Evolutionary conservation across 2,888 invertebrate genomes (phyloP).

Genomic region (Netelia virgata): DNA sequence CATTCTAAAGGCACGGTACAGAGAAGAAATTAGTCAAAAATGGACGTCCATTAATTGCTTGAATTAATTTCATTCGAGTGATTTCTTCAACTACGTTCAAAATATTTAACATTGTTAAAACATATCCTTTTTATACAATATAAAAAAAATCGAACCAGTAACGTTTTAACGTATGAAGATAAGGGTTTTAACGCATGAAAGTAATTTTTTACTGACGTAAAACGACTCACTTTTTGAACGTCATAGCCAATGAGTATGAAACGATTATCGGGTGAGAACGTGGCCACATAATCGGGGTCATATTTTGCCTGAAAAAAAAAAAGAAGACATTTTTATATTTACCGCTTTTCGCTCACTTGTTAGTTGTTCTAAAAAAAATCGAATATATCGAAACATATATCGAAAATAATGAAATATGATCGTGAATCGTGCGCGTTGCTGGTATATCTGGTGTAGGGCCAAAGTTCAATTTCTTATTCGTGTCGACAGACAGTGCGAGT

Average conservation of each 20-base stretch:
- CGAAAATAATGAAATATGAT: not conserved
- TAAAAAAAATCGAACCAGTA: no score
- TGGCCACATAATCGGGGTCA: conserved; percentile 62
- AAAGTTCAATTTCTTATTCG: conserved; percentile 19
- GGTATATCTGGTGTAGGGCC: conserved; percentile 1
- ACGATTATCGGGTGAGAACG: conserved; percentile 79
- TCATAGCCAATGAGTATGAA: conserved; percentile 80
- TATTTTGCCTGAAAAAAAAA: conserved; percentile 68
- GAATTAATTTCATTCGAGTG: no score
- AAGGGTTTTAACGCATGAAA: no score
- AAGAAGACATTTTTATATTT: not conserved
- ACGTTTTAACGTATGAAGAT: no score
- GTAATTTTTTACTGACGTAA: not conserved
- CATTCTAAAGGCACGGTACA: no score
- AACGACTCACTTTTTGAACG: conserved; percentile 75
- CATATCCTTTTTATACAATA: no score
- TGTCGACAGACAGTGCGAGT: not conserved
- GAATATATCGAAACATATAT: conserved; percentile 16
- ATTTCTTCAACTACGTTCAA: no score
- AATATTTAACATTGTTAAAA: no score
- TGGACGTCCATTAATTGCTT: no score
- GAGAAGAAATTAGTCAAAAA: no score
- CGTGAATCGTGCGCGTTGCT: not conserved
- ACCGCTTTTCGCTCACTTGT: not conserved
- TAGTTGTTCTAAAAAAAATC: not conserved